Evolutionary conservation across 1,140 invertebrate species (phyloP).

Genomic region (Neuroterus valhalla): DNA sequence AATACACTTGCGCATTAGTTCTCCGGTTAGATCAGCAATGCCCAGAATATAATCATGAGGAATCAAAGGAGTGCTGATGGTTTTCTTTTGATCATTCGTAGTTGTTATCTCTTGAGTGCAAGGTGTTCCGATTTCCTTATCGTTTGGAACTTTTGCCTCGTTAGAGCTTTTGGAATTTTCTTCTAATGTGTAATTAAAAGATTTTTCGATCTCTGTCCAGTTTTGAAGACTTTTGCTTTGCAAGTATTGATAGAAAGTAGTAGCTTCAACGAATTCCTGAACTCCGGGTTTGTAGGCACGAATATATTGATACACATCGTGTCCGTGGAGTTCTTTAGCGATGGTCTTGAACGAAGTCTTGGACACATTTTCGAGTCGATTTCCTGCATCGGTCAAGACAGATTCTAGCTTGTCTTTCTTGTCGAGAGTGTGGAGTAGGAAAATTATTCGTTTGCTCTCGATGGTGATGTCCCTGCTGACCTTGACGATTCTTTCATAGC

Average conservation of each 20-base stretch:
- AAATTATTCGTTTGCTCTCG: slow-evolving; percentile 93
- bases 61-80: slow-evolving; percentile 70
- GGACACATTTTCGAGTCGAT: slow-evolving; percentile 78
- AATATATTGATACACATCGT: slow-evolving; percentile 85
- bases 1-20: slow-evolving; percentile 92
- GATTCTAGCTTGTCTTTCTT: slow-evolving; percentile 77
- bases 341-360: slow-evolving; percentile 80
- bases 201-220: slow-evolving; percentile 73
- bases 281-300: slow-evolving; percentile 85
- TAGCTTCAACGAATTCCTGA: slow-evolving; percentile 92
- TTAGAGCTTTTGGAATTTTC: slow-evolving; percentile 38
- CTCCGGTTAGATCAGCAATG: slow-evolving; percentile 90
- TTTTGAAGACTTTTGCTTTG: slow-evolving; percentile 67
- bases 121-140: not conserved
- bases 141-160: not conserved
- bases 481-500: slow-evolving; percentile 90
- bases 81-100: slow-evolving; percentile 44
- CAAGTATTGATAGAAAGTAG: slow-evolving; percentile 84
- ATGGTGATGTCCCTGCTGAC: slow-evolving; percentile 92
- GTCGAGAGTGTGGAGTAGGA: slow-evolving; percentile 85
- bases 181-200: slow-evolving; percentile 65
- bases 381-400: slow-evolving; percentile 81
- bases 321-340: slow-evolving; percentile 82
- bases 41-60: slow-evolving; percentile 88
- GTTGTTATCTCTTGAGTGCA: not conserved